These are phyloP conservation scores for Dolichoris vasculosae DNA, from an alignment of 1,140 invertebrate genomes.

Conservation along the genomic window DNA sequence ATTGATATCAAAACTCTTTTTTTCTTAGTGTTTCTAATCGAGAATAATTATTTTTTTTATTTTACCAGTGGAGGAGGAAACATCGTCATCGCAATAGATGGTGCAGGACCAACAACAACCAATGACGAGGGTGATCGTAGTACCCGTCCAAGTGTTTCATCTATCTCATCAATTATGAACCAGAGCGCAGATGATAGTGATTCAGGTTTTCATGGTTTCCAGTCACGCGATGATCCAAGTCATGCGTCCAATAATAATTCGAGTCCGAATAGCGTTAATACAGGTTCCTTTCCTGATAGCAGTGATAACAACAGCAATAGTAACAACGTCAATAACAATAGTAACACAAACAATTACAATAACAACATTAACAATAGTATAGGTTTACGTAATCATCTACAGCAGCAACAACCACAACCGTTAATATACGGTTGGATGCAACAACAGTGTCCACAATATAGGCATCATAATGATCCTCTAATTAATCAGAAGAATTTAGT, in stretches of 20 bases:
- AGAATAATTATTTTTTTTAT: background rate
- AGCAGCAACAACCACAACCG: slow-evolving; percentile 55
- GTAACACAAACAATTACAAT: slow-evolving; percentile 48
- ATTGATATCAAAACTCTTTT: too few species aligned
- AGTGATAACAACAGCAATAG: slow-evolving; percentile 64
- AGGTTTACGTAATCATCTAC: background rate
- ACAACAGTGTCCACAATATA: slow-evolving; percentile 62
- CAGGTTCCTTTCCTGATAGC: slow-evolving; percentile 67
- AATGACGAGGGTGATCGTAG: slow-evolving; percentile 65
- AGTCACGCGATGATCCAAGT: slow-evolving; percentile 70
- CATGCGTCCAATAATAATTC: slow-evolving; percentile 69
- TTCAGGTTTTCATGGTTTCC: slow-evolving; percentile 77
- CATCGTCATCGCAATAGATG: slow-evolving; percentile 55
- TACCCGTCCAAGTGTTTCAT: slow-evolving; percentile 71
- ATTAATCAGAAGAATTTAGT: slow-evolving; percentile 54
- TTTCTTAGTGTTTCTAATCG: too few species aligned
- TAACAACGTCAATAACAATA: slow-evolving; percentile 57
- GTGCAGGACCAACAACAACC: slow-evolving; percentile 50
- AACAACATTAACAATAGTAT: slow-evolving; percentile 50
- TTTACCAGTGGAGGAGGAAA: slow-evolving; percentile 54
- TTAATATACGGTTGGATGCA: slow-evolving; percentile 69
- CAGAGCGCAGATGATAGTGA: slow-evolving; percentile 77
- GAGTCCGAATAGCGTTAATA: slow-evolving; percentile 68
- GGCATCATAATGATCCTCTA: slow-evolving; percentile 49
- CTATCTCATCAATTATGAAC: slow-evolving; percentile 74